Conservation (phyloP, 2,113 vertebrate species). For the Amphiprion ocellaris region DNA sequence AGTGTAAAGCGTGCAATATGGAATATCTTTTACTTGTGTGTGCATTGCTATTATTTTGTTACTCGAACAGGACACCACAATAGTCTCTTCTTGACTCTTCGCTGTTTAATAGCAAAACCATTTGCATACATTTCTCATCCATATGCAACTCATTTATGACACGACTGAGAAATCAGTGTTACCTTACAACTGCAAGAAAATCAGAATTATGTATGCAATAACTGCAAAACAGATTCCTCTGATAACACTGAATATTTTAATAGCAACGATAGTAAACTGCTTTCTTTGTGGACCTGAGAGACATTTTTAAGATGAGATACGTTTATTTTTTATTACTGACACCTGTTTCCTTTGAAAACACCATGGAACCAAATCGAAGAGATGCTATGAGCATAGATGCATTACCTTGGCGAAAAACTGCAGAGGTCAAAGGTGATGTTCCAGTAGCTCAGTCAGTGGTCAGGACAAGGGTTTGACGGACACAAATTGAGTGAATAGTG, state of each 20-base stretch:
- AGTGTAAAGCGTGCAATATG: not conserved
- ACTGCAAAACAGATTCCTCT: not conserved
- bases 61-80: not conserved
- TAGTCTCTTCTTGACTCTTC: not conserved
- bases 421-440: constrained; percentile 86
- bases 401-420: constrained; percentile 87
- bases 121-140: constrained; percentile 29
- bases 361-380: constrained; percentile 78
- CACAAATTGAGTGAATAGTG: constrained; percentile 85
- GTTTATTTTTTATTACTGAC: constrained; percentile 22
- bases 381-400: constrained; percentile 81
- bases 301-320: constrained; percentile 27
- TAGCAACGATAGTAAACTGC: constrained; percentile 6
- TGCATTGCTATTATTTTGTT: constrained; percentile 1
- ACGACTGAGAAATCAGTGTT: constrained; percentile 35
- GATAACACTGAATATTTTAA: constrained; percentile 15
- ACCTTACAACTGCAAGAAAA: constrained; percentile 17
- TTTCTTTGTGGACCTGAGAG: constrained; percentile 27
- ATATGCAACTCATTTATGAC: constrained; percentile 26
- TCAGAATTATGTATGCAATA: constrained; percentile 19
- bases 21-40: not conserved
- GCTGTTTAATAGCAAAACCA: not conserved
- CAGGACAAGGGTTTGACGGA: constrained; percentile 88
- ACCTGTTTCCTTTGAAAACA: constrained; percentile 67
- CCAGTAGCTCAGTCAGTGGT: constrained; percentile 87